A percentile compares a stretch with the other conserved stretches of the same genome.
These are phyloP conservation scores for Neuroscelio doddi DNA, from an alignment of 2,888 invertebrate species.

Conservation along the genomic window DNA sequence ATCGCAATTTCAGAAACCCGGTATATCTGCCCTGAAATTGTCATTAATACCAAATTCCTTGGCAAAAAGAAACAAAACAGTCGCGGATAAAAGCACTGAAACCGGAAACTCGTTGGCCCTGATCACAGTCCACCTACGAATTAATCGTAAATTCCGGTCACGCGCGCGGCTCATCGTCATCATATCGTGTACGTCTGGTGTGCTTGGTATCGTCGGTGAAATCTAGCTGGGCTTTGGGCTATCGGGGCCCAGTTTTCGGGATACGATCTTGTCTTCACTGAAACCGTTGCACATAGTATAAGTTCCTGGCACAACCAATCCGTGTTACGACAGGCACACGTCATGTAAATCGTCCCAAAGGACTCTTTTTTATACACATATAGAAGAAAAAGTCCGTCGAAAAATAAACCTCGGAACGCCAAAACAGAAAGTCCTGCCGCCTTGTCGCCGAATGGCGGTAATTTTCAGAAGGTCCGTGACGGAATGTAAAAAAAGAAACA, in stretches of 20 bases:
- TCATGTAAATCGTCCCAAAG: constrained; percentile 16
- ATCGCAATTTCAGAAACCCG: no score
- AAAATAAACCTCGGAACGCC: constrained; percentile 1
- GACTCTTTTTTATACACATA: not conserved
- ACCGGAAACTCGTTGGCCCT: constrained; percentile 52
- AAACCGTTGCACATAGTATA: constrained; percentile 4
- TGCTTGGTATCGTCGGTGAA: constrained; percentile 13
- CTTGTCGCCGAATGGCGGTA: not conserved
- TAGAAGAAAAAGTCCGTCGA: not conserved
- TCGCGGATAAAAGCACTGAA: constrained; percentile 28
- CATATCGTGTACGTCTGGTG: constrained; percentile 19
- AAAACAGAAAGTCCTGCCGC: constrained; percentile 1
- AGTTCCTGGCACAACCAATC: constrained; percentile 2
- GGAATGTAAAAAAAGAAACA: constrained; percentile 7
- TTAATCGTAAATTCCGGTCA: constrained; percentile 50
- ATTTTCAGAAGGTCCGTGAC: constrained; percentile 7
- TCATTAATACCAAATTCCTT: no score
- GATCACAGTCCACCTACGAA: constrained; percentile 39
- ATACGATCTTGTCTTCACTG: constrained; percentile 10
- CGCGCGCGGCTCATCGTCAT: constrained; percentile 18
- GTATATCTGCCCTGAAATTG: no score
- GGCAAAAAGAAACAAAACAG: not conserved
- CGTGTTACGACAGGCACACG: constrained; percentile 1
- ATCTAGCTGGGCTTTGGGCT: constrained; percentile 17
- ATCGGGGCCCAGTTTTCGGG: constrained; percentile 16